Conservation (phyloP, 1,140 invertebrate genomes). For the Penaeus chinensis region DNA sequence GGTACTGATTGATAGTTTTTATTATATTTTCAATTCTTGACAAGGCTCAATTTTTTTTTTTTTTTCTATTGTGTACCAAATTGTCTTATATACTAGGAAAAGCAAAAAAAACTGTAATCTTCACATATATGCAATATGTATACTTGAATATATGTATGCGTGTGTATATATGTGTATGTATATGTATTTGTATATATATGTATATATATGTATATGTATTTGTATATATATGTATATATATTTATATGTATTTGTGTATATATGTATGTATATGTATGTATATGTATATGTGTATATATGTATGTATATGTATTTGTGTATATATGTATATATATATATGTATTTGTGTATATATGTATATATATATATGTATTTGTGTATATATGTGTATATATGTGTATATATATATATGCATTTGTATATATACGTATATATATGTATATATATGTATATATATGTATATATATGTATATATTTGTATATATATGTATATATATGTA, state of each 20-base stretch:
- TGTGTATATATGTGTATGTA: no score
- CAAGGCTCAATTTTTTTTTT: no score
- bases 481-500: slow-evolving; percentile 32
- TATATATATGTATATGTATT: not conserved
- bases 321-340: slow-evolving; percentile 12
- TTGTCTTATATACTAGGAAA: no score
- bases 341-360: not conserved
- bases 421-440: not conserved
- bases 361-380: not conserved
- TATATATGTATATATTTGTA: not conserved
- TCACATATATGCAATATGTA: no score
- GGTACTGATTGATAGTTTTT: no score
- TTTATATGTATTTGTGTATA: not conserved
- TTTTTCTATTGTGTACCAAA: no score
- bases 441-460: not conserved
- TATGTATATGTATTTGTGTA: not conserved
- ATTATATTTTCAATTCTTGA: no score
- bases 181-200: no score
- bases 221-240: not conserved
- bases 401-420: slow-evolving; percentile 17
- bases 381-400: slow-evolving; percentile 21
- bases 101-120: no score
- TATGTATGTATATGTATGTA: not conserved
- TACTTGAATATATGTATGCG: no score
- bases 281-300: not conserved